These are phyloP conservation scores for Octopus bimaculoides DNA, from an alignment of 1,140 invertebrate species.

Conservation along the genomic window DNA sequence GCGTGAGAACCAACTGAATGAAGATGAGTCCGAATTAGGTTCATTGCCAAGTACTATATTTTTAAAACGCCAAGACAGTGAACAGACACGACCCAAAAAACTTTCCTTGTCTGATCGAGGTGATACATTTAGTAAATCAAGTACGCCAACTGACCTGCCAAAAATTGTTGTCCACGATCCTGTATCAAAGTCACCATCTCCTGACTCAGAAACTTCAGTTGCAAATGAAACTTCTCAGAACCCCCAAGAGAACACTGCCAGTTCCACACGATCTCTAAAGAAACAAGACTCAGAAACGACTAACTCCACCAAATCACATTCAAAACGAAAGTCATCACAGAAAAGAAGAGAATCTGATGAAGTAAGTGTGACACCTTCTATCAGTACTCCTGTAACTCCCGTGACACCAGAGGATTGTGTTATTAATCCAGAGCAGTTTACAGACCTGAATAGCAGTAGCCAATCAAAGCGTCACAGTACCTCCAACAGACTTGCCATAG, in stretches of 20 bases:
- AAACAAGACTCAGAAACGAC: neutral
- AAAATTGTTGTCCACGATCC: slow-evolving; percentile 20
- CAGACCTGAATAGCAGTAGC: neutral
- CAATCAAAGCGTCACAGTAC: slow-evolving; percentile 16
- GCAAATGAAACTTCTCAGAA: slow-evolving; percentile 14
- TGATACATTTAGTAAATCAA: slow-evolving; percentile 22
- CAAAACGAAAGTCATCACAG: neutral
- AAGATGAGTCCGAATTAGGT: slow-evolving; percentile 47
- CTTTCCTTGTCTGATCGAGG: slow-evolving; percentile 39
- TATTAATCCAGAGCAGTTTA: neutral
- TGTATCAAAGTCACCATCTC: neutral
- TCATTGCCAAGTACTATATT: slow-evolving; percentile 46
- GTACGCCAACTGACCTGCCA: slow-evolving; percentile 22
- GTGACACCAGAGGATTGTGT: neutral
- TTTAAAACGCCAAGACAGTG: slow-evolving; percentile 33
- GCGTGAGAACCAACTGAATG: slow-evolving; percentile 44
- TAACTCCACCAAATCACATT: neutral
- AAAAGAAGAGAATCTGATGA: slow-evolving; percentile 13
- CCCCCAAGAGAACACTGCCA: neutral
- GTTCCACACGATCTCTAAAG: neutral
- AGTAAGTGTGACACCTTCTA: slow-evolving; percentile 17
- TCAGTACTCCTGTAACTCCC: neutral
- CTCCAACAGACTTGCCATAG: slow-evolving; percentile 23
- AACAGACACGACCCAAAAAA: slow-evolving; percentile 25
- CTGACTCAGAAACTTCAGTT: neutral